Evolutionary conservation across 2,888 invertebrate genomes (phyloP), one percentile per base, ranked within the genome.

Genomic region (Nemoura dubitans): DNA sequence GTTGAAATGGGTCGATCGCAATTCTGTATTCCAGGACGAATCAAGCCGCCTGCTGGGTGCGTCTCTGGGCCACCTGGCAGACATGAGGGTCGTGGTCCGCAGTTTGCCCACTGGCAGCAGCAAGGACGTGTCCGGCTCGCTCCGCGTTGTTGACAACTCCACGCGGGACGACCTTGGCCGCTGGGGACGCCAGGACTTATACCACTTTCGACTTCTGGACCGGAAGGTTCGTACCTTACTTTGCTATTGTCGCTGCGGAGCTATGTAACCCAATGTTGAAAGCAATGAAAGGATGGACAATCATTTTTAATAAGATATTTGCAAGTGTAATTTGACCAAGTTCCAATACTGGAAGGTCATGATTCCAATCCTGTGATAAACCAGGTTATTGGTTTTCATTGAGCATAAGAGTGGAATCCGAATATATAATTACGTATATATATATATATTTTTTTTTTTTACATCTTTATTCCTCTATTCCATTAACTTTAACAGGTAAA

Each of bases 81-180:
- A 95, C 89, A 92, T 95, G 10, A 91, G 94, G 82, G 91, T 96
- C 27, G 94, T 93, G 88, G 93, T 96, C 10, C 93, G 94, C 86
- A 94, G 94, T 76, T 91, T 96, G n/a, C 93, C 93, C 89, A 95
- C 96, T 28, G 96, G 96, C 0, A 92, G 93, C 89, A 96, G 96
- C 90, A 93, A 93, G 21, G 96, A 96, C 91, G 95, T 96, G 0
- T 95, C 96, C 30, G 96, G 96, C 14, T 92, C 93, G 89, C 90
- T 95, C 88, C 94, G 92, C 87, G 91, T 96, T 80, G 92, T 88
- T 92, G 90, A 90, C 91, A 84, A 89, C 89, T 87, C 81, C 87
- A 84, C 27, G 25, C 36, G 87, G 1, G 2, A 5, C 77, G 84
- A 25, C 43, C 36, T 76, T 77, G 87, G 85, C 25, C 80, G 85